Base-by-base conservation (phyloP, 53 echinoderm and acorn worm species). In the Arbacia lixula region DNA sequence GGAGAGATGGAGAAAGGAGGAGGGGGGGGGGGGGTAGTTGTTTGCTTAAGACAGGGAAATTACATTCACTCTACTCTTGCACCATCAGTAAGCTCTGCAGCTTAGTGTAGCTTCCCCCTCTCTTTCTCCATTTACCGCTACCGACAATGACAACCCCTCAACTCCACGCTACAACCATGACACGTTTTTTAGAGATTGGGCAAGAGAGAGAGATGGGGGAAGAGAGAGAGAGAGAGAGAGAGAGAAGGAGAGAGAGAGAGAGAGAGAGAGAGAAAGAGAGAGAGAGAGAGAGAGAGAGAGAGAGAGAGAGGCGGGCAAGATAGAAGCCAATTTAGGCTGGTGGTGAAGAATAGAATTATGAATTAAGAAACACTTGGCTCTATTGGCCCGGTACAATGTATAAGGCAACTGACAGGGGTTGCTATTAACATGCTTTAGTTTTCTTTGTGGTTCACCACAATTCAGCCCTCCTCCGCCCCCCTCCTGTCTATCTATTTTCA, bases 381-480 rank as follows among this genome's bases (percentile, higher is more conserved):
- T 19, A 74, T 43, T 74, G 53, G 52, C 35, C 8, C 31, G 6
- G 52, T 41, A 27, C 74, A 32, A 46, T 46, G 8, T 46, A 14
- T 46, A 46, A 46, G 49, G 43, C 53, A 69, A 36, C 43, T 39
- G 43, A 42, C 28, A 6, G 28, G 69, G 5, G 27, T 69, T 36
- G 27, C 33, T 53, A 74, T 74, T 53, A 74, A 30, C 52, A 52
- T 74, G 31, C 52, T 74, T 74, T 52, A 53, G 69, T 74, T 74
- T 53, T 53, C 74, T 53, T 74, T 74, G 74, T 74, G 74, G 74
- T 74, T 46, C 74, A 74, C 74, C 74, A 74, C 74, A 69, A 69
- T 42, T 69, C 69, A 69, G 69, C 69, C 69, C 26, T 43, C 69
- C n/a, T n/a, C n/a, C n/a, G n/a, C n/a, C n/a, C n/a, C n/a, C n/a